Conservation (phyloP, 2,113 vertebrate species). For the Lamprologus tigripictilis region DNA sequence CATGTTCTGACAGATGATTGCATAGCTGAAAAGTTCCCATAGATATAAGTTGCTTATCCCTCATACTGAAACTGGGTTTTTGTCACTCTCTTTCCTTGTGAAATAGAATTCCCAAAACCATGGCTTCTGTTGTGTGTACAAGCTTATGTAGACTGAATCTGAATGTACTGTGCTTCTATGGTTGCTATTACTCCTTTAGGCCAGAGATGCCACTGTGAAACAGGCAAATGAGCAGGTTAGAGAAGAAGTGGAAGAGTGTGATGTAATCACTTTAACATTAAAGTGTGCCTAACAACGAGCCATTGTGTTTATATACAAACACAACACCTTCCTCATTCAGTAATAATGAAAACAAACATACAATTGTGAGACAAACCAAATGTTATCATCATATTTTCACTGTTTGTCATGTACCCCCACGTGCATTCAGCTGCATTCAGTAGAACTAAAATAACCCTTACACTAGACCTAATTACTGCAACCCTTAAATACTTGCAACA, state of each 20-base stretch:
- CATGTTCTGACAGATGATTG: background rate
- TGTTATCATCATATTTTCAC: background rate
- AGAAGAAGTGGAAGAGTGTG: background rate
- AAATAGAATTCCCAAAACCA: background rate
- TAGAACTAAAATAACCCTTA: background rate
- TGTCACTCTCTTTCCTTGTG: background rate
- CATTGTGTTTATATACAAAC: background rate
- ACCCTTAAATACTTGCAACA: background rate
- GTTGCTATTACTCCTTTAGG: background rate
- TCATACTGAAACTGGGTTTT: background rate
- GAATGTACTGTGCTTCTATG: background rate
- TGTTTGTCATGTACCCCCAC: background rate
- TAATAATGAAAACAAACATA: background rate
- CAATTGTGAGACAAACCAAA: background rate
- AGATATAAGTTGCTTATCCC: background rate
- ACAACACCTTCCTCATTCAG: background rate
- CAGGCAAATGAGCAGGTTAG: background rate
- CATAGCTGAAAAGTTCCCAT: background rate
- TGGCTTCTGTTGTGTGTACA: background rate
- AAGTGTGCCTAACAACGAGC: background rate
- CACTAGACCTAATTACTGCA: background rate
- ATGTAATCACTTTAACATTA: background rate
- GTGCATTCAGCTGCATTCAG: background rate
- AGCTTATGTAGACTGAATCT: background rate
- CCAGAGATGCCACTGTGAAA: background rate